These are phyloP conservation scores for Hydra vulgaris DNA, from an alignment of 30 jellyfish, hydroid and myxozoan genomes.

Conservation along the genomic window DNA sequence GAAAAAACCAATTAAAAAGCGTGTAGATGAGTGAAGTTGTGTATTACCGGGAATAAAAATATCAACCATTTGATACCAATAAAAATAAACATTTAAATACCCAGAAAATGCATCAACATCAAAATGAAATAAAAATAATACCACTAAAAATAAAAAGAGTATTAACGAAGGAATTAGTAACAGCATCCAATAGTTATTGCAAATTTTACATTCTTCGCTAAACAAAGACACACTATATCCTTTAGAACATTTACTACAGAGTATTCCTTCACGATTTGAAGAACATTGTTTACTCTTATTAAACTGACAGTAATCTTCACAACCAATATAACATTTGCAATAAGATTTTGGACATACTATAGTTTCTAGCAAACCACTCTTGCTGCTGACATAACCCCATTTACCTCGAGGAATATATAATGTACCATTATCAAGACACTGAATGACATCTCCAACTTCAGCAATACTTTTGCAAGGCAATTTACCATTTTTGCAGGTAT, in stretches of 20 bases:
- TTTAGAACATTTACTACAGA: slow-evolving; percentile 59
- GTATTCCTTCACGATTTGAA: slow-evolving; percentile 41
- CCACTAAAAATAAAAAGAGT: slow-evolving; percentile 42
- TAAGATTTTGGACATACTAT: slow-evolving; percentile 59
- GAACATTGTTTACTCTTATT: slow-evolving; percentile 37
- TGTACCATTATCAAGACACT: slow-evolving; percentile 46
- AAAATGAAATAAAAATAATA: slow-evolving; percentile 29
- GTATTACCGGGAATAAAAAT: slow-evolving; percentile 42
- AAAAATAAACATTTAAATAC: slow-evolving; percentile 64
- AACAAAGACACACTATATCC: slow-evolving; percentile 66
- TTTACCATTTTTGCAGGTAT: neutral
- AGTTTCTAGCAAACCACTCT: neutral
- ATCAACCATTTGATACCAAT: slow-evolving; percentile 62
- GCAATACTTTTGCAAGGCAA: slow-evolving; percentile 17
- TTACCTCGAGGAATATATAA: slow-evolving; percentile 36
- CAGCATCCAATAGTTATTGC: slow-evolving; percentile 32
- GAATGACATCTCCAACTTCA: slow-evolving; percentile 37
- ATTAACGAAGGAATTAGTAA: slow-evolving; percentile 44
- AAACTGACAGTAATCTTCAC: slow-evolving; percentile 40
- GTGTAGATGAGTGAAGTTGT: slow-evolving; percentile 39
- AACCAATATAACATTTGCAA: slow-evolving; percentile 36
- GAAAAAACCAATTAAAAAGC: slow-evolving; percentile 55
- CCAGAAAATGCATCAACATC: slow-evolving; percentile 88
- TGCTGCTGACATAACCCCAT: slow-evolving; percentile 27
- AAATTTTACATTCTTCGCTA: slow-evolving; percentile 49